Percentiles rank a stretch among this genome's conserved stretches.
phyloP scores from a whole-genome alignment of 2,888 invertebrate genomes.

The Drosophila infuscata region DNA sequence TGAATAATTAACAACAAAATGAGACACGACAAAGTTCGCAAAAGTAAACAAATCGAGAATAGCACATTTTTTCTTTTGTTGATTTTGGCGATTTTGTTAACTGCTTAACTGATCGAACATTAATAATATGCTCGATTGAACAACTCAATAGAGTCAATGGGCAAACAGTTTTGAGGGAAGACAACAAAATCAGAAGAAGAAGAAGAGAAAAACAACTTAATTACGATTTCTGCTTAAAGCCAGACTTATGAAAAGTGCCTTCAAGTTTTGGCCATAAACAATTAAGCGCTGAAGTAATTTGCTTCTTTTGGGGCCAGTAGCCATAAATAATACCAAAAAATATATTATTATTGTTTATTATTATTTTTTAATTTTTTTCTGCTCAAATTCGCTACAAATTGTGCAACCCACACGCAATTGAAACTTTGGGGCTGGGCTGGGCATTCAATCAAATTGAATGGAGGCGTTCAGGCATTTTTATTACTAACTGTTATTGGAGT shows the following conservation, averaged over 20 bases:
- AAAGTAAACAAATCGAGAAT: slow-evolving; percentile 54
- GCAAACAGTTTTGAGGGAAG: slow-evolving; percentile 39
- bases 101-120: slow-evolving; percentile 54
- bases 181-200: slow-evolving; percentile 6
- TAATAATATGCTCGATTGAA: slow-evolving; percentile 38
- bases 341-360: slow-evolving; percentile 35
- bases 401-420: slow-evolving; percentile 69
- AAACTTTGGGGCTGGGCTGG: slow-evolving; percentile 29
- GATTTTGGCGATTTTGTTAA: slow-evolving; percentile 21
- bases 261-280: slow-evolving; percentile 58
- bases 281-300: slow-evolving; percentile 67
- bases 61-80: slow-evolving; percentile 16
- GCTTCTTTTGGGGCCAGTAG: slow-evolving; percentile 65
- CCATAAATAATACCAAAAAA: slow-evolving; percentile 55
- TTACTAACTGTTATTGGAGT: slow-evolving; percentile 46
- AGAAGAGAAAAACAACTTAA: slow-evolving; percentile 50
- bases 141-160: slow-evolving; percentile 42
- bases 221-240: slow-evolving; percentile 46
- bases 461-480: slow-evolving; percentile 27
- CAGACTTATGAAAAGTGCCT: slow-evolving; percentile 53
- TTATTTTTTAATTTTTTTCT: not conserved
- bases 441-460: slow-evolving; percentile 31
- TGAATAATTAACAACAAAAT: slow-evolving; percentile 60
- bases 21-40: slow-evolving; percentile 42
- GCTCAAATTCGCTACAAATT: slow-evolving; percentile 52